Base-by-base conservation (phyloP, 2,797 vertebrate genomes). In the Falco naumanni region DNA sequence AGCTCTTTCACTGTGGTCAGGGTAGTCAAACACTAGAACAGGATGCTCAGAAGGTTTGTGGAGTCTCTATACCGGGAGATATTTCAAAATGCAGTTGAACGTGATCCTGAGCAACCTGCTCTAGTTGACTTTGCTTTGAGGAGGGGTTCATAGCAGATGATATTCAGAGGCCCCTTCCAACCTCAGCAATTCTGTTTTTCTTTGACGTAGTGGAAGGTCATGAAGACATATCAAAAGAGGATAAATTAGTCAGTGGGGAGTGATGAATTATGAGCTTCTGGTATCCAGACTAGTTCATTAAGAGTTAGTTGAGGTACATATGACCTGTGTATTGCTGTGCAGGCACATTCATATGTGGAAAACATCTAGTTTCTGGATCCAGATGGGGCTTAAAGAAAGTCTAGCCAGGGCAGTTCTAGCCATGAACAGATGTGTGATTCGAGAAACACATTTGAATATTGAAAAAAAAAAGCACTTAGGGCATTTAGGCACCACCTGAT, bases 231-330 rank as follows among this genome's bases (percentile, higher is more conserved):
- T 79, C 51, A 84, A 83, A 94, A 84, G 13, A 84, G 34, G 54
- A 92, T 65, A 78, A 86, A 72, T 75, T 60, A 86, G 22, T 84
- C 66, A 84, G 19, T 20, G 10, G 51, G 16, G 12, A 83, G 10
- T 50, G 90, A 76, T 63, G 84, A 48, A 79, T 91, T 86, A 75
- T 17, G 39, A 94, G 39, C 28, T 94, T 82, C 84, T 94, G 77
- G 51, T 79, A 50, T n/a, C 13, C 70, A 80, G 59, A 63, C 53
- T 53, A 87, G 85, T 79, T 94, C 47, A 70, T 92, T 89, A 87
- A 87, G 43, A 80, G n/a, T 9, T 70, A 70, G n/a, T 29, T 95
- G 75, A 94, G 77, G 51, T 93, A 59, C 59, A 37, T 69, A 41
- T 72, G 79, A 93, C 63, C 78, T 74, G 22, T 79, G 34, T 61